A percentile compares a stretch with the other conserved stretches of the same genome.
phyloP scores from a whole-genome alignment of 2,113 vertebrate species.

The Cynopterus brachyotis region DNA sequence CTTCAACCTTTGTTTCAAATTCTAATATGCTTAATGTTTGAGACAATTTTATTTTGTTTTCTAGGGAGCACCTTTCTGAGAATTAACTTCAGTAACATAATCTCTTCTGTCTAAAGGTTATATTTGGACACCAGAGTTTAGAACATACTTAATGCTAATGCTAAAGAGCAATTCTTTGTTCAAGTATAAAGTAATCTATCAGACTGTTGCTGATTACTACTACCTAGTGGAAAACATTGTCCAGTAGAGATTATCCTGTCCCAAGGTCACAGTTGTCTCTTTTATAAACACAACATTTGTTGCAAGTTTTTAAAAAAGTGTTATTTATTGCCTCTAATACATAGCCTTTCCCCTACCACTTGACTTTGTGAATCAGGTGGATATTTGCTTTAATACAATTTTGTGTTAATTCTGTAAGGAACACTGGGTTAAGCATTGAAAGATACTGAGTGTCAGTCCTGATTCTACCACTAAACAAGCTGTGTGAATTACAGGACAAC shows the following conservation, averaged over 20 bases:
- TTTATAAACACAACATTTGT: background rate
- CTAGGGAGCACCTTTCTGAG: background rate
- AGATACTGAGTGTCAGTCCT: background rate
- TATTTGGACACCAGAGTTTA: conserved; percentile 2
- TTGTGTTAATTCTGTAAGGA: background rate
- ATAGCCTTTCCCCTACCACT: background rate
- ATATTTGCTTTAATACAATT: background rate
- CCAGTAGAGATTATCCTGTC: background rate
- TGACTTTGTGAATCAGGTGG: background rate
- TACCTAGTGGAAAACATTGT: background rate
- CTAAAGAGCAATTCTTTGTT: conserved; percentile 27
- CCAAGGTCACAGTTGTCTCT: background rate
- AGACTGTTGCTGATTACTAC: background rate
- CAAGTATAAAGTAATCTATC: background rate
- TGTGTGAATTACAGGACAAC: background rate
- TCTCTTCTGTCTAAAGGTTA: background rate
- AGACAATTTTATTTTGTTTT: background rate
- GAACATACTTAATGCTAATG: background rate
- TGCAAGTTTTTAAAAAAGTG: background rate
- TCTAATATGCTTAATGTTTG: background rate
- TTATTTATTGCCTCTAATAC: background rate
- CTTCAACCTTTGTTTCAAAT: background rate
- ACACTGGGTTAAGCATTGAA: background rate
- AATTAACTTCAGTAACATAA: conserved; percentile 28
- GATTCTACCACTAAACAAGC: background rate